These are phyloP conservation scores for Argyrosomus japonicus DNA, from an alignment of 2,113 vertebrate genomes.

Conservation along the genomic window DNA sequence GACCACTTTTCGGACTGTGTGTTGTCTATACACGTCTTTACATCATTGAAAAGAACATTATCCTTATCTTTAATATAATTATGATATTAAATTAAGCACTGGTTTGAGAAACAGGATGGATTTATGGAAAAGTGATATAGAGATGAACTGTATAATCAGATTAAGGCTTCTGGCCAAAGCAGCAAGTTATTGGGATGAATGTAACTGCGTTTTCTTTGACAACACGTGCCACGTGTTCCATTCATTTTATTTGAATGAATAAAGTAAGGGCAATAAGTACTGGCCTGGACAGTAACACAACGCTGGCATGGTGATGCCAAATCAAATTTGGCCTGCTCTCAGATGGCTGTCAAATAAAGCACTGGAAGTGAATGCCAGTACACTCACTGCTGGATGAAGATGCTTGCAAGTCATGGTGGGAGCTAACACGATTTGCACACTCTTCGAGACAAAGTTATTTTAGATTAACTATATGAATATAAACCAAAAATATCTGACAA, in stretches of 20 bases:
- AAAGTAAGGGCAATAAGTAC: not conserved
- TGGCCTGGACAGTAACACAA: constrained; percentile 22
- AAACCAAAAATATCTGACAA: not conserved
- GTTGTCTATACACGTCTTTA: not conserved
- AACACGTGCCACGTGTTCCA: not conserved
- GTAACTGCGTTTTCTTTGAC: not conserved
- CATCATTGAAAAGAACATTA: too few species aligned
- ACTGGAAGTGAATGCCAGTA: constrained; percentile 2
- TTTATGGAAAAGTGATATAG: not conserved
- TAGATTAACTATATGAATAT: not conserved
- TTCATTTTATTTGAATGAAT: not conserved
- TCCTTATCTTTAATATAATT: not conserved
- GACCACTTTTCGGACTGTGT: not conserved
- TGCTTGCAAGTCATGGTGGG: constrained; percentile 11
- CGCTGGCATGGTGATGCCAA: constrained; percentile 17
- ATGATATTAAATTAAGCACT: not conserved
- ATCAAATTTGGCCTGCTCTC: constrained; percentile 36
- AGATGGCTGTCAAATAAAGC: constrained; percentile 20
- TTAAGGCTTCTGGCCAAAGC: not conserved
- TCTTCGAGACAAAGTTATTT: not conserved
- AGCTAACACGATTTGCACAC: constrained; percentile 8
- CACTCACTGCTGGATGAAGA: not conserved
- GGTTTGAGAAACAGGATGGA: not conserved
- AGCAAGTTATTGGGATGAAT: not conserved
- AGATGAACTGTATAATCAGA: not conserved